Percentiles rank a stretch among this genome's conserved stretches.
Conservation (phyloP, 2,888 invertebrate species). For the Napeogenes sylphis region DNA sequence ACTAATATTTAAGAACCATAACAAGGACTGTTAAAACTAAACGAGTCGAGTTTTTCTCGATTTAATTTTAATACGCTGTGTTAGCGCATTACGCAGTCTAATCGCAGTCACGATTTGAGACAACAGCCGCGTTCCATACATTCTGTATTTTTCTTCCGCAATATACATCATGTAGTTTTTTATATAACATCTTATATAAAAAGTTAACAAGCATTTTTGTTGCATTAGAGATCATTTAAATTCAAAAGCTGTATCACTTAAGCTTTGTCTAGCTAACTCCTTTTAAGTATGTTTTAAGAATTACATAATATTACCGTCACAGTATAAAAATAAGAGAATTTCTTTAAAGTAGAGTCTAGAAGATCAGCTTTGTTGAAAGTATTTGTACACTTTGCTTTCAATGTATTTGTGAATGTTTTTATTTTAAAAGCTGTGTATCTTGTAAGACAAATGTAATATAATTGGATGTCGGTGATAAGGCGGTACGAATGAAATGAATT, state of each 20-base stretch:
- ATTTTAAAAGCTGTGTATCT: constrained; percentile 27
- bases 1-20: background rate
- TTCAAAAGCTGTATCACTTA: constrained; percentile 4
- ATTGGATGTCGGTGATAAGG: constrained; percentile 52
- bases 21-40: constrained; percentile 5
- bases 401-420: too few relatives aligned
- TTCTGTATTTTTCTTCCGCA: constrained; percentile 30
- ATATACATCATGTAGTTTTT: constrained; percentile 12
- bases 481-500: constrained; percentile 62
- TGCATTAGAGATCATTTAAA: constrained; percentile 12
- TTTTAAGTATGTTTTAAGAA: background rate
- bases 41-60: constrained; percentile 12
- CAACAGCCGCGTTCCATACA: constrained; percentile 36
- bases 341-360: too few relatives aligned
- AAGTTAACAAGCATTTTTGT: background rate
- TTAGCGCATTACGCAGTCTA: constrained; percentile 29
- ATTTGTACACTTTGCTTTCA: too few relatives aligned
- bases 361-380: too few relatives aligned
- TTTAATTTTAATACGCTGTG: constrained; percentile 20
- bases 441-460: constrained; percentile 60
- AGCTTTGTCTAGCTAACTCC: background rate
- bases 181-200: background rate
- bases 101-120: constrained; percentile 36
- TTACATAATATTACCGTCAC: too few relatives aligned
- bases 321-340: too few relatives aligned